Conservation (phyloP, 2,797 vertebrate species). For the Malacoraja senta region DNA sequence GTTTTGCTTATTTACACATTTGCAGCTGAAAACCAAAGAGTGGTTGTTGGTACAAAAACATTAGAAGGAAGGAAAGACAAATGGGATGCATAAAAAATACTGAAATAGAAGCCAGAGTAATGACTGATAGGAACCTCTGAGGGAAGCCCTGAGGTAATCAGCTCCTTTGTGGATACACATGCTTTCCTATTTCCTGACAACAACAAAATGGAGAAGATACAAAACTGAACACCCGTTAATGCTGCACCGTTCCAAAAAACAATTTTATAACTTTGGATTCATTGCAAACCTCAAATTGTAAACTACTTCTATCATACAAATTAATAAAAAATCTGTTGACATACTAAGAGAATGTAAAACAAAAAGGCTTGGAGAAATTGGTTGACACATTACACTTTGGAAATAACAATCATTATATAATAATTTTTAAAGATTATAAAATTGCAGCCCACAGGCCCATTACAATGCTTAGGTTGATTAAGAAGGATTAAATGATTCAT, state of each 20-base stretch:
- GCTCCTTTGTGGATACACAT: neutral
- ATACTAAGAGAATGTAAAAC: neutral
- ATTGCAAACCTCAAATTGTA: neutral
- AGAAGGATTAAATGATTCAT: neutral
- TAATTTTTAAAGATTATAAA: too few relatives aligned
- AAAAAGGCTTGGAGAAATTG: neutral
- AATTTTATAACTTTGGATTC: neutral
- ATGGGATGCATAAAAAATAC: neutral
- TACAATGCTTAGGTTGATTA: neutral
- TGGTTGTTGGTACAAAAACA: neutral
- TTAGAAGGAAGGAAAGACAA: conserved; percentile 6
- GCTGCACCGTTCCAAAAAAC: neutral
- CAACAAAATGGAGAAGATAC: neutral
- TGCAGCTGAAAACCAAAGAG: neutral
- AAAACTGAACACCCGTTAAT: neutral
- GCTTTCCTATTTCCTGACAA: conserved; percentile 7
- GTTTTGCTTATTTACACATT: neutral
- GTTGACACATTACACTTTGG: neutral
- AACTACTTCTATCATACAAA: neutral
- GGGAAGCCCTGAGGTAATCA: conserved; percentile 7
- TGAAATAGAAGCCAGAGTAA: neutral
- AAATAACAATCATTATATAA: too few relatives aligned
- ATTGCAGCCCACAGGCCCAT: neutral
- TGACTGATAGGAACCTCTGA: neutral
- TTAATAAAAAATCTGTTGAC: neutral